Evolutionary conservation across 2,888 invertebrate species (phyloP), one percentile per base, ranked within the genome.

Genomic region (Eristalinus aeneus): DNA sequence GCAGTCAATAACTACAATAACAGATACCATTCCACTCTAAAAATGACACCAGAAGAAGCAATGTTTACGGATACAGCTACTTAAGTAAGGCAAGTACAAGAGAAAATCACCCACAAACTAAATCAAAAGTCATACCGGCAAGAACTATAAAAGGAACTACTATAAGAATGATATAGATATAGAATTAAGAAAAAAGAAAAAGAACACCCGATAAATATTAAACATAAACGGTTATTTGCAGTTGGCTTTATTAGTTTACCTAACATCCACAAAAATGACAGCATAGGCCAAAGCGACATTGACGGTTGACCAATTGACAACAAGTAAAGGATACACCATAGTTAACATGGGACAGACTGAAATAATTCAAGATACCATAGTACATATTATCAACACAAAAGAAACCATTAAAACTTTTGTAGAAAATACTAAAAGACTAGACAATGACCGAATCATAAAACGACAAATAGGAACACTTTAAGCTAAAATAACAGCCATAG

Each of bases 41-140:
- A 63, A 68, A 76, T 68, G 76, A 22, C 68, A 10, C 76, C 76
- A 36, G 34, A 63, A 63, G 34, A 63, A 63, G 63, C 63, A 8
- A 68, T 68, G 63, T 68, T 32, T 12, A 36, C 76, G 5, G 74
- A 67, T 22, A 0, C 65, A 8, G 61, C 68, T n/a, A 54, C 36
- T 5, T n/a, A 69, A 32, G 12, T 3, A 20, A 56, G 3, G 6
- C 64, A 6, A 9, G 22, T 73, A 27, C 6, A 39, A 11, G 54
- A 77, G 36, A 63, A 20, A 10, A 58, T 22, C 23, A 63, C 46
- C 3, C 16, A 53, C 1, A 53, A 53, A 53, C 53, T 53, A 20
- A 53, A 53, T 9, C 3, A 53, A 20, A 36, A n/a, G 22, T 34
- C 9, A 32, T 54, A 54, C 22, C 10, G 1, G 27, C 6, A 54